Evolutionary conservation across 2,888 invertebrate genomes (phyloP), one percentile per base, ranked within the genome.

Genomic region (Orchestes rusci): DNA sequence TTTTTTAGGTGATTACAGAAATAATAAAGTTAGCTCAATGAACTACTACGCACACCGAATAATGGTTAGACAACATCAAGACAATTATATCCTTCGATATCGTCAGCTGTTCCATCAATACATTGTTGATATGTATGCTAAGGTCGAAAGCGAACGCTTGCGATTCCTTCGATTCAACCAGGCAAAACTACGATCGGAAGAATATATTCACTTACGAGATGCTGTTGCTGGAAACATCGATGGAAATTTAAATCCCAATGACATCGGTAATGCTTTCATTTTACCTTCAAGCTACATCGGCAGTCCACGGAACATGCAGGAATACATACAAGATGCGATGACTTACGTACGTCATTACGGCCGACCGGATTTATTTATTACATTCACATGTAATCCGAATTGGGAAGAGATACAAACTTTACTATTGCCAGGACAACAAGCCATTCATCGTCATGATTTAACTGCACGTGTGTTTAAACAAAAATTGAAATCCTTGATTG

Each of bases 91-190:
- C 13, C 35, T 61, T 29, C 23, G 43, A 30, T 64, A 31, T 51
- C 55, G 61, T 7, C 38, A 46, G 15, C 39, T 67, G 5, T 61
- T 59, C 41, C 56, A 63, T 34, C 65, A 67, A 47, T 66, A 50
- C 48, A 42, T 55, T 10, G 65, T 67, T 23, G 62, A 67, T 48
- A 63, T 63, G 63, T 67, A 65, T 47, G 64, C 52, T 1, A 66
- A 66, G 58, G 59, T 67, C 7, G 65, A 66, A 49, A 59, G 53
- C 4, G 64, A 66, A 56, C 57, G 63, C 23, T 43, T 66, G 18
- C 30, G 31, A 35, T 67, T 45, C 50, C 52, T 67, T 13, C 42
- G 59, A 30, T 54, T 50, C n/a, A 64, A 64, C 43, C 59, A 64
- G n/a, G n/a, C n/a, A n/a, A n/a, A n/a, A n/a, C n/a, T n/a, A n/a